Conservation (phyloP, 2,113 vertebrate species). For the Narcine bancroftii region DNA sequence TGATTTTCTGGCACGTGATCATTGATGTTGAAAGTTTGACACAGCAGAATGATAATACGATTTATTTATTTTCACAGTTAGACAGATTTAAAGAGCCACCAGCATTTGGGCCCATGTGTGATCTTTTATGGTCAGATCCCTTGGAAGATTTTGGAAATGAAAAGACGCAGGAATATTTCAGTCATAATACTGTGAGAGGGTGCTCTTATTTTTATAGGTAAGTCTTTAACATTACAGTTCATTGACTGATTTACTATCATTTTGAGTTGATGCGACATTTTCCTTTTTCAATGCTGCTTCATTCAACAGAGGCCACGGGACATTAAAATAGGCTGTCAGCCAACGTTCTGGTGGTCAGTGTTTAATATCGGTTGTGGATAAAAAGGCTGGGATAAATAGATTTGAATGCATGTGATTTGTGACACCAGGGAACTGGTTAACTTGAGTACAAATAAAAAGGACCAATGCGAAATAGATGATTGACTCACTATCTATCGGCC, state of each 20-base stretch:
- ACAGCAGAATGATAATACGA: not conserved
- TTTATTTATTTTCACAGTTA: slow-evolving; percentile 39
- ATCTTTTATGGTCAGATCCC: slow-evolving; percentile 68
- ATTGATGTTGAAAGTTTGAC: not conserved
- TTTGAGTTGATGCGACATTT: not conserved
- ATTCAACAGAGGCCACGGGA: not conserved
- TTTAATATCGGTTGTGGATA: not conserved
- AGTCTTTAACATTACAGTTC: slow-evolving; percentile 35
- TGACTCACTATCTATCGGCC: not conserved
- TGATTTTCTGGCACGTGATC: not conserved
- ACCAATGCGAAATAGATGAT: not conserved
- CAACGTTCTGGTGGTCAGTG: not conserved
- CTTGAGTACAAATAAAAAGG: not conserved
- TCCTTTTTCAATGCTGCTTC: not conserved
- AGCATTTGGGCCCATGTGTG: slow-evolving; percentile 70
- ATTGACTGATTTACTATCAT: not conserved
- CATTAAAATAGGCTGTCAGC: not conserved
- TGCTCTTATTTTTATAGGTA: slow-evolving; percentile 75
- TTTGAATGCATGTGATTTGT: not conserved
- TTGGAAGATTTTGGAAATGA: slow-evolving; percentile 71
- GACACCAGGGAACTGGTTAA: not conserved
- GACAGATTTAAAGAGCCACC: slow-evolving; percentile 72
- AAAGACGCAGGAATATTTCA: slow-evolving; percentile 71
- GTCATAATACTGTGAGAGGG: slow-evolving; percentile 69
- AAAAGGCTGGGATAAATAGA: not conserved